A percentile compares a stretch with the other conserved stretches of the same genome.
These are phyloP conservation scores for Peucedramus taeniatus DNA, from an alignment of 2,113 vertebrate genomes.

Conservation along the genomic window DNA sequence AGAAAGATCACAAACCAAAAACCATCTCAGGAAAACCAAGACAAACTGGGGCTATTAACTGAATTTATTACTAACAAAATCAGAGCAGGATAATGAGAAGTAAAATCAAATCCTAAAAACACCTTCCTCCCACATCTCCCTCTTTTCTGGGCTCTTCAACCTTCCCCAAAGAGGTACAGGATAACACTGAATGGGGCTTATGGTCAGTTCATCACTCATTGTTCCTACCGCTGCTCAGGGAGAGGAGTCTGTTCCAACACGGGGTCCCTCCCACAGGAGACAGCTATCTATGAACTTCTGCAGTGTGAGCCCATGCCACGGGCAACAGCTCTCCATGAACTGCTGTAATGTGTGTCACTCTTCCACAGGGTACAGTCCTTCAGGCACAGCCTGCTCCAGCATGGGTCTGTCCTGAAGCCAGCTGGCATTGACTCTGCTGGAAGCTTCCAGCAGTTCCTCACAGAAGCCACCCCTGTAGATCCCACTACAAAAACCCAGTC, in stretches of 20 bases:
- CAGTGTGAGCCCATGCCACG: fast-evolving
- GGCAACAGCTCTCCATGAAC: not conserved
- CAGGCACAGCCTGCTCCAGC: not conserved
- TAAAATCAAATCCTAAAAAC: not conserved
- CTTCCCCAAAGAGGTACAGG: fast-evolving
- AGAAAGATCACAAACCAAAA: not conserved
- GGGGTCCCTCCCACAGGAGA: not conserved
- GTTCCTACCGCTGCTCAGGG: not conserved
- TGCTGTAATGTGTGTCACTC: not conserved
- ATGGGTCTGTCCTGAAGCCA: not conserved
- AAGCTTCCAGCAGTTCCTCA: not conserved
- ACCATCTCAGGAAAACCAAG: not conserved
- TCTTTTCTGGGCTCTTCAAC: not conserved
- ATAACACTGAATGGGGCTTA: not conserved
- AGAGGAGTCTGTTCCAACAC: not conserved
- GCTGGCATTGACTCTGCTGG: not conserved
- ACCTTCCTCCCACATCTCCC: fast-evolving
- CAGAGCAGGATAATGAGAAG: not conserved
- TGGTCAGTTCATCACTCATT: not conserved
- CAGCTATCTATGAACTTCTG: not conserved
- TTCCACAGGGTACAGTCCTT: not conserved
- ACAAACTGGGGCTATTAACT: not conserved
- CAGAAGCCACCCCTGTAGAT: not conserved
- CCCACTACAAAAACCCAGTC: not conserved
- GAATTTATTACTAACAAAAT: not conserved